Conservation (phyloP, 2,113 vertebrate species). For the Nettapus auritus region DNA sequence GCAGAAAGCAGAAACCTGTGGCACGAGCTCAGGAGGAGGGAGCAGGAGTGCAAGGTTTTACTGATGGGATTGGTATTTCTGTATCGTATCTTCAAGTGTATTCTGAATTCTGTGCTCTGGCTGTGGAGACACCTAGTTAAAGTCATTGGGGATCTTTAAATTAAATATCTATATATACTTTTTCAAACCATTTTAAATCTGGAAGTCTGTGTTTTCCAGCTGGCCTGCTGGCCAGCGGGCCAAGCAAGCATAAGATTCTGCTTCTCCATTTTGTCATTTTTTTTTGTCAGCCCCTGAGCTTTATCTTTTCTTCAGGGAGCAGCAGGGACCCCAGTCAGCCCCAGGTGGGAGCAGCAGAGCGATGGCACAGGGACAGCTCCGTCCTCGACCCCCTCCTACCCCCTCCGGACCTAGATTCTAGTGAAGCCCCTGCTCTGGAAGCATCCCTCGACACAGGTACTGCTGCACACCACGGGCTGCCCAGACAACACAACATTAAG, state of each 20-base stretch:
- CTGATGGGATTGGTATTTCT: not conserved
- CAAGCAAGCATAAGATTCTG: not conserved
- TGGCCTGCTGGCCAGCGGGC: not conserved
- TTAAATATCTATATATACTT: not conserved
- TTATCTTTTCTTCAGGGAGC: conserved; percentile 54
- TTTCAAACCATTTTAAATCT: not conserved
- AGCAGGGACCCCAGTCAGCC: conserved; percentile 41
- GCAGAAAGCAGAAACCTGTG: not conserved
- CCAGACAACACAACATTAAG: not conserved
- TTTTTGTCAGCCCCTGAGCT: conserved; percentile 1
- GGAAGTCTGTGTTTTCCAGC: not conserved
- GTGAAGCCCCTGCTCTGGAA: conserved; percentile 9
- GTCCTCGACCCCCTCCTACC: not conserved
- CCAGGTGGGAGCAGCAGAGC: conserved; percentile 38
- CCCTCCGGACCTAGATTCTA: not conserved
- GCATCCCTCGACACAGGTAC: conserved; percentile 10
- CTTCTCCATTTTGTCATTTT: not conserved
- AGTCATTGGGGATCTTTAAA: not conserved
- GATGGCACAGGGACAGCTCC: conserved; percentile 31
- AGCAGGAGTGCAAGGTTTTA: not conserved
- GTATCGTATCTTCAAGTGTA: not conserved
- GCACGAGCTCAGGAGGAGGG: not conserved
- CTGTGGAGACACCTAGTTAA: not conserved
- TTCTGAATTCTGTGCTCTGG: not conserved
- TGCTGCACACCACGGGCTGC: not conserved